Evolutionary conservation across 2,888 invertebrate genomes (phyloP).

Genomic region (Sinohyriopsis cumingii): DNA sequence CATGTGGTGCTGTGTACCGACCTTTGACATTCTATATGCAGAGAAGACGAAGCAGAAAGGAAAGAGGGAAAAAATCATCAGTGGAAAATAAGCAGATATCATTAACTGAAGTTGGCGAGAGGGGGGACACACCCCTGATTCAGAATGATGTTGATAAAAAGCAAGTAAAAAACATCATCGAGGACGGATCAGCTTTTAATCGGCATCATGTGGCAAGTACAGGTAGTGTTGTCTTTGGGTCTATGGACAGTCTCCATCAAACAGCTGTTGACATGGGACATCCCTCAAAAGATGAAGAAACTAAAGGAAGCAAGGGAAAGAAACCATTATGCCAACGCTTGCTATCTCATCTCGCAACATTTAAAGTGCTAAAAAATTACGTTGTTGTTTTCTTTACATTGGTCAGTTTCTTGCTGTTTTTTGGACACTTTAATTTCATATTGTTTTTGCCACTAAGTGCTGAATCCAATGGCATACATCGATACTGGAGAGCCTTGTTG

Average conservation of each 20-base stretch:
- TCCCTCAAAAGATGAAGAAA: conserved; percentile 15
- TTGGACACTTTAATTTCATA: conserved; percentile 62
- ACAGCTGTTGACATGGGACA: conserved; percentile 12
- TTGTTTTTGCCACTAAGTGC: conserved; percentile 54
- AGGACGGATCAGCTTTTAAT: not conserved
- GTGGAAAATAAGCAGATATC: not conserved
- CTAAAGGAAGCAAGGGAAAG: conserved; percentile 4
- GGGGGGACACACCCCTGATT: not conserved
- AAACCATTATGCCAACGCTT: conserved; percentile 16
- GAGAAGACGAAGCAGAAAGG: not conserved
- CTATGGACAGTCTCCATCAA: conserved; percentile 37
- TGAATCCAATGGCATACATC: conserved; percentile 31
- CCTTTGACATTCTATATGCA: conserved; percentile 44
- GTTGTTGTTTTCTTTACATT: conserved; percentile 45
- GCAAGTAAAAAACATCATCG: not conserved
- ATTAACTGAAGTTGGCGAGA: not conserved
- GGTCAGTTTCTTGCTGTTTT: conserved; percentile 52
- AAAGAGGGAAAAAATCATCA: not conserved
- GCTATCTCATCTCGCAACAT: conserved; percentile 43
- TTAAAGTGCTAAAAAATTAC: conserved; percentile 47
- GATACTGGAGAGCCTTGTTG: conserved; percentile 50
- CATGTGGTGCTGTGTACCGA: conserved; percentile 52
- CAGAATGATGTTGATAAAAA: not conserved
- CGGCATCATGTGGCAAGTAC: conserved; percentile 29
- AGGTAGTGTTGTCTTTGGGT: conserved; percentile 45